Percentiles rank a stretch among this genome's conserved stretches.
Evolutionary conservation across 2,797 vertebrate genomes (phyloP).

Genomic region (Lutjanus argentimaculatus): DNA sequence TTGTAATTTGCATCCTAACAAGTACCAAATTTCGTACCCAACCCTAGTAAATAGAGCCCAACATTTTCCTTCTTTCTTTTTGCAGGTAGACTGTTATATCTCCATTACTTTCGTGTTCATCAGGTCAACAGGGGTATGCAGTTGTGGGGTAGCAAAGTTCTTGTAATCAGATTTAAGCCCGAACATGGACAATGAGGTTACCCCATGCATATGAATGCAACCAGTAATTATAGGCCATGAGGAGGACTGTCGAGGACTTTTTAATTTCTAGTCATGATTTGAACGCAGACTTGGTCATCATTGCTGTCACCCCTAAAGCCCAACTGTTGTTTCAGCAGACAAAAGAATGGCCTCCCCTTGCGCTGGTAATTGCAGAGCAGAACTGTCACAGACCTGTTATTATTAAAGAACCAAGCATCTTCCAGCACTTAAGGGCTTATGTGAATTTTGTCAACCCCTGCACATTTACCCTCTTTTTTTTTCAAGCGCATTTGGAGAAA

Average conservation of each 20-base stretch:
- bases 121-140: not conserved
- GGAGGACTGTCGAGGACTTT: conserved; percentile 11
- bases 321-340: conserved; percentile 64
- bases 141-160: not conserved
- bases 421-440: conserved; percentile 63
- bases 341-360: conserved; percentile 61
- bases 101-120: not conserved
- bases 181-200: conserved; percentile 12
- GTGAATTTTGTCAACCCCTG: conserved; percentile 56
- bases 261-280: conserved; percentile 59
- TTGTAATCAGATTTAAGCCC: conserved; percentile 18
- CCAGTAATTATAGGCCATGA: conserved; percentile 27
- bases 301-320: conserved; percentile 49
- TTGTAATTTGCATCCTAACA: too few species aligned
- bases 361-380: conserved; percentile 75
- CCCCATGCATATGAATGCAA: conserved; percentile 11
- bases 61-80: not conserved
- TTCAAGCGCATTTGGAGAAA: conserved; percentile 37
- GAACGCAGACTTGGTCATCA: conserved; percentile 45
- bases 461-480: conserved; percentile 45
- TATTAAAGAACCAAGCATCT: conserved; percentile 73
- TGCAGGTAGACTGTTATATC: not conserved
- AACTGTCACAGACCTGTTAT: conserved; percentile 72
- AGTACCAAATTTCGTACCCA: too few species aligned
- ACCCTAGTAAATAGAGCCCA: not conserved